Conservation (phyloP, 1,140 invertebrate genomes). For the Pomacea maculata region DNA sequence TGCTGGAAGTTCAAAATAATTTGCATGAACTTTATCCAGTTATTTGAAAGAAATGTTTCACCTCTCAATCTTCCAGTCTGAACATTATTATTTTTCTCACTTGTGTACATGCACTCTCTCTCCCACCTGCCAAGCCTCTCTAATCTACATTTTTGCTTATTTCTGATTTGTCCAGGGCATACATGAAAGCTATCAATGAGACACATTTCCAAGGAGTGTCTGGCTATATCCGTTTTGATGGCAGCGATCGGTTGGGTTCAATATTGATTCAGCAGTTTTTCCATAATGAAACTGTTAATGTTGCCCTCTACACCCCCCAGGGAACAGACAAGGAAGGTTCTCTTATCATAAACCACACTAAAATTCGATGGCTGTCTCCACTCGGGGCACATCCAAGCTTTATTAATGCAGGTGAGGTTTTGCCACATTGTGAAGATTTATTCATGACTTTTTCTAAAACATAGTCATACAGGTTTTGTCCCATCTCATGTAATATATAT, state of each 20-base stretch:
- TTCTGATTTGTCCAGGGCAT: conserved; percentile 59
- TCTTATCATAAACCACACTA: conserved; percentile 68
- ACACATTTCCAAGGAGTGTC: conserved; percentile 81
- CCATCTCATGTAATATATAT: too few relatives aligned
- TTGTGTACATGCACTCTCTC: neutral
- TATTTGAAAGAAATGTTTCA: too few relatives aligned
- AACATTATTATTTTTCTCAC: neutral
- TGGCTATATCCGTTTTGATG: conserved; percentile 77
- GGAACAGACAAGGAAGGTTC: conserved; percentile 25
- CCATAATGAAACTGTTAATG: conserved; percentile 66
- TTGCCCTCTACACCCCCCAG: conserved; percentile 75
- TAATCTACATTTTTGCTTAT: neutral
- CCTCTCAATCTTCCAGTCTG: neutral
- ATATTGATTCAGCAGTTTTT: conserved; percentile 80
- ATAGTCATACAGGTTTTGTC: too few relatives aligned
- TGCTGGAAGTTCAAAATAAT: too few relatives aligned
- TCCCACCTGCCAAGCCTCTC: neutral
- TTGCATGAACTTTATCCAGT: too few relatives aligned
- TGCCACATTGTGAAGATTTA: neutral
- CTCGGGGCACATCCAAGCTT: conserved; percentile 74
- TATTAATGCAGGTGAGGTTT: conserved; percentile 69
- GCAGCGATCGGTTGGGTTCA: conserved; percentile 75
- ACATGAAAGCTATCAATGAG: conserved; percentile 65
- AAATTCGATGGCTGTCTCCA: conserved; percentile 74
- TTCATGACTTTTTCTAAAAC: too few relatives aligned